Evolutionary conservation across 2,888 invertebrate genomes (phyloP).

Genomic region (Sympetrum striolatum): DNA sequence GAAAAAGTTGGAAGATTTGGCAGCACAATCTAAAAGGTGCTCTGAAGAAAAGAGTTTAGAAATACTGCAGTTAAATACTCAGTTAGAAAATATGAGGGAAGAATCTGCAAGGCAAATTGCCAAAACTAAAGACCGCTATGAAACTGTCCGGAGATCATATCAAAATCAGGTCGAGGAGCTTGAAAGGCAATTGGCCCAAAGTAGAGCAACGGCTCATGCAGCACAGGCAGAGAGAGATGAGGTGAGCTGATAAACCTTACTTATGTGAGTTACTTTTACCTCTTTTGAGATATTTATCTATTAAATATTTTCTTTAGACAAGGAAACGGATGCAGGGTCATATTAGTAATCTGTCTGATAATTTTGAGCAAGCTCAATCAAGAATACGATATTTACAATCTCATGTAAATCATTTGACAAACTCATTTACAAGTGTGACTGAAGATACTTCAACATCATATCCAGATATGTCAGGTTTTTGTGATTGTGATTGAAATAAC

Average conservation of each 20-base stretch:
- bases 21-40: conserved; percentile 67
- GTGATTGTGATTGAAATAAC: background rate
- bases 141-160: conserved; percentile 68
- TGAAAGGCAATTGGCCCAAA: conserved; percentile 71
- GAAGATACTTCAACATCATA: background rate
- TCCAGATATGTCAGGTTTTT: background rate
- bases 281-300: background rate
- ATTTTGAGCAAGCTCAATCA: conserved; percentile 72
- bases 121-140: conserved; percentile 71
- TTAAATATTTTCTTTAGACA: conserved; percentile 59
- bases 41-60: conserved; percentile 74
- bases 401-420: conserved; percentile 69
- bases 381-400: conserved; percentile 69
- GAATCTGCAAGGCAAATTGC: conserved; percentile 72
- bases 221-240: conserved; percentile 75
- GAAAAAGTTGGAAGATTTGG: conserved; percentile 66
- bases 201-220: conserved; percentile 68
- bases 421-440: conserved; percentile 56
- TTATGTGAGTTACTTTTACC: background rate
- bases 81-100: conserved; percentile 71
- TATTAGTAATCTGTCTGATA: conserved; percentile 70
- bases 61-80: conserved; percentile 69
- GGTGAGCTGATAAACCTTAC: conserved; percentile 52
- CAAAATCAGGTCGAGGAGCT: conserved; percentile 72
- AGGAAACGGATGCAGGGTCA: conserved; percentile 74